Evolutionary conservation across 2,888 invertebrate species (phyloP).

Genomic region (Crepidodera aurea): DNA sequence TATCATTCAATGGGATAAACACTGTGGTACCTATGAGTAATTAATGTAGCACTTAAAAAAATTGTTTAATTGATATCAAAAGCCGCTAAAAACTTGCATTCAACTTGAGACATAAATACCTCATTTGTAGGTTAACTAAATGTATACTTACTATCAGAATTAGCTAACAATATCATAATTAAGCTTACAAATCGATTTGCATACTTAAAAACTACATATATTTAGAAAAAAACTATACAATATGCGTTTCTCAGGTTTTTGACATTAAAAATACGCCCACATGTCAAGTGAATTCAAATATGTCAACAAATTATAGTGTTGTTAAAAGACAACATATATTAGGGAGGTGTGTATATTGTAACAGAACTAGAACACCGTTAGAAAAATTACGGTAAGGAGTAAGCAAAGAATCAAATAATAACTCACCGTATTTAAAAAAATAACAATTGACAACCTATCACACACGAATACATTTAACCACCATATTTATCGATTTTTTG

Average conservation of each 20-base stretch:
- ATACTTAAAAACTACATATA: background rate
- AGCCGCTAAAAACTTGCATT: conserved; percentile 8
- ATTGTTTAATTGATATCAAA: background rate
- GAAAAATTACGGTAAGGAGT: background rate
- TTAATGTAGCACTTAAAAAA: background rate
- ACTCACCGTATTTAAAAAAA: conserved; percentile 54
- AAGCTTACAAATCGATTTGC: background rate
- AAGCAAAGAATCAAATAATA: conserved; percentile 22
- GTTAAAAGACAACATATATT: conserved; percentile 46
- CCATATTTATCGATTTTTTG: conserved; percentile 60
- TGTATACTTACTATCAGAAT: background rate
- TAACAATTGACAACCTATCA: conserved; percentile 52
- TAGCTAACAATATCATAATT: background rate
- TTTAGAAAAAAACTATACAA: conserved; percentile 28
- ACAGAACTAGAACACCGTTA: conserved; percentile 14
- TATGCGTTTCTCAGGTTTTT: conserved; percentile 45
- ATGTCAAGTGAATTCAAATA: conserved; percentile 56
- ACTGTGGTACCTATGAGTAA: background rate
- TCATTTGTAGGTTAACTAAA: conserved; percentile 17
- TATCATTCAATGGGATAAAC: background rate
- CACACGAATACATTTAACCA: conserved; percentile 55
- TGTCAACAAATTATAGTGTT: conserved; percentile 49
- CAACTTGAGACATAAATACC: background rate
- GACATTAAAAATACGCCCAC: conserved; percentile 59
- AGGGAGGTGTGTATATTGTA: background rate